A percentile compares a stretch with the other conserved stretches of the same genome.
phyloP scores from a whole-genome alignment of 1,140 invertebrate species.

The Pseudobourletiella spinata region DNA sequence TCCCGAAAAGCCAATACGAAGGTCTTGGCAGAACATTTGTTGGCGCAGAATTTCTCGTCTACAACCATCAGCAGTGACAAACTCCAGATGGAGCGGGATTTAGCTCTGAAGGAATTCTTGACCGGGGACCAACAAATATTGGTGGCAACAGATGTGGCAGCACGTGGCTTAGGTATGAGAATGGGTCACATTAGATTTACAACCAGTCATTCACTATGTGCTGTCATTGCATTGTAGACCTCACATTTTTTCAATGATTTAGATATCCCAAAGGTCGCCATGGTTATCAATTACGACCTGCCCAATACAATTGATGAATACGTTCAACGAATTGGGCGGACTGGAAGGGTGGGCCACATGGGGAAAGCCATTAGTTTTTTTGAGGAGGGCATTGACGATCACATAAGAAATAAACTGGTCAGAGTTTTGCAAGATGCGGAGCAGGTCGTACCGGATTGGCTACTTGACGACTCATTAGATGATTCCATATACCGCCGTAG shows the following conservation, averaged over 20 bases:
- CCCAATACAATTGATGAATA: constrained; percentile 84
- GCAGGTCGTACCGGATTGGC: constrained; percentile 44
- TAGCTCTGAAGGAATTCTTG: constrained; percentile 74
- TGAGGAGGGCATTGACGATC: constrained; percentile 53
- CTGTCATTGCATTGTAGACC: too few species aligned
- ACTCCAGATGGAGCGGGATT: constrained; percentile 76
- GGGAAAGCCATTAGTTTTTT: constrained; percentile 85
- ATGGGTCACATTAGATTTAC: too few species aligned
- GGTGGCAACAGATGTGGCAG: constrained; percentile 85
- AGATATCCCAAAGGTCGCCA: constrained; percentile 71
- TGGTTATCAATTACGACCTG: constrained; percentile 88
- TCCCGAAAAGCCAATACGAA: constrained; percentile 81
- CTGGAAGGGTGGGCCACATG: constrained; percentile 82
- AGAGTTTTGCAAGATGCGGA: constrained; percentile 51
- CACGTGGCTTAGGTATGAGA: constrained; percentile 63
- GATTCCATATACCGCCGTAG: too few species aligned
- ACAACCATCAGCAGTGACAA: constrained; percentile 92
- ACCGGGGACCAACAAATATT: constrained; percentile 62
- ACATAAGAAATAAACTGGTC: constrained; percentile 55
- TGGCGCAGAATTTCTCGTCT: constrained; percentile 56
- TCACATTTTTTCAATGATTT: too few species aligned
- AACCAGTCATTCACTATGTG: too few species aligned
- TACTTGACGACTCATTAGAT: too few species aligned
- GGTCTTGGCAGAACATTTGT: constrained; percentile 68
- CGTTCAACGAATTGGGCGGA: constrained; percentile 89